phyloP scores from a whole-genome alignment of 2,888 invertebrate genomes.

The Thecophora atra region DNA sequence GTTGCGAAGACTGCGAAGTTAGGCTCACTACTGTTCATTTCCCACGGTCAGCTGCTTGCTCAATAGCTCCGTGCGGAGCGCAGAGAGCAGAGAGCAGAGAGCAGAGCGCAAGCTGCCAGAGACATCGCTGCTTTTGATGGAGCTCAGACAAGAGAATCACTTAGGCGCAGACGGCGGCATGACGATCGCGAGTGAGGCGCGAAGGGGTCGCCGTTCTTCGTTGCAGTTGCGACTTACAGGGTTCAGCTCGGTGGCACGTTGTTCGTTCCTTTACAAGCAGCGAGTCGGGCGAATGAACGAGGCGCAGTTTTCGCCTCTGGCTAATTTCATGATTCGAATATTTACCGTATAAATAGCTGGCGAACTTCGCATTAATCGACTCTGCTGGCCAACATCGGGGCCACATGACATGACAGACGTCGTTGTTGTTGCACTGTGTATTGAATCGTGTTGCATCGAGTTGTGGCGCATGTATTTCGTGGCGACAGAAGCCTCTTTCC shows the following conservation, averaged over 20 bases:
- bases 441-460: no score
- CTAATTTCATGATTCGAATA: slow-evolving; percentile 30
- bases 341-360: slow-evolving; percentile 26
- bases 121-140: slow-evolving; percentile 29
- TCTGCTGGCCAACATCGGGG: neutral
- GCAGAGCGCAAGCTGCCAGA: slow-evolving; percentile 31
- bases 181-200: slow-evolving; percentile 25
- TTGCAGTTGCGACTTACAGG: slow-evolving; percentile 43
- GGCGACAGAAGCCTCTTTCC: no score
- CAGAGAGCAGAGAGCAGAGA: slow-evolving; percentile 45
- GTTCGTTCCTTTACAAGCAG: slow-evolving; percentile 8
- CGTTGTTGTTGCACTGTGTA: no score
- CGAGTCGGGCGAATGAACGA: slow-evolving; percentile 54
- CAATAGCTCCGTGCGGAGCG: no score
- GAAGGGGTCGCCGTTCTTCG: slow-evolving; percentile 55
- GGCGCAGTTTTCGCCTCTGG: slow-evolving; percentile 36
- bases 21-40: slow-evolving; percentile 63
- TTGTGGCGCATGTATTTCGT: no score
- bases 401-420: neutral
- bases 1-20: slow-evolving; percentile 19
- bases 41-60: slow-evolving; percentile 60
- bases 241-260: slow-evolving; percentile 10
- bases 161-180: slow-evolving; percentile 26
- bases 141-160: slow-evolving; percentile 44
- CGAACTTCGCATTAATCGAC: slow-evolving; percentile 3